Conservation (phyloP, 1,140 invertebrate species). For the Drosophila baimaii region DNA sequence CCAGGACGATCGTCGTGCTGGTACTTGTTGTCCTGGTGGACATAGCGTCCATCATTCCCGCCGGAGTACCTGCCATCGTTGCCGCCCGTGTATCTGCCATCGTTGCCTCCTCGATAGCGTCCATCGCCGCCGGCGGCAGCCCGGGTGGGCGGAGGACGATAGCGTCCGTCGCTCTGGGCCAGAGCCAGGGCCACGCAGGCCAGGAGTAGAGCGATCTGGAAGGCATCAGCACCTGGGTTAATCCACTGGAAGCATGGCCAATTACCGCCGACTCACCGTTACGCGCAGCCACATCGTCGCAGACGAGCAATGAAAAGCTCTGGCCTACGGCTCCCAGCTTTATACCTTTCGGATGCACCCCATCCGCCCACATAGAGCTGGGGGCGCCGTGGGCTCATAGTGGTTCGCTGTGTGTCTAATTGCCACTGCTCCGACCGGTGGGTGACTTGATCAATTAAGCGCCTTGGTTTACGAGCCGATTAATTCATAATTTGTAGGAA, state of each 20-base stretch:
- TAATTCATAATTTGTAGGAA: conserved; percentile 68
- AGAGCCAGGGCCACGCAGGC: conserved; percentile 39
- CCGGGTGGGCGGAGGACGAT: conserved; percentile 56
- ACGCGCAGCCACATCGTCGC: conserved; percentile 65
- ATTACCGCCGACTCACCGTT: conserved; percentile 53
- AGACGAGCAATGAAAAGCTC: conserved; percentile 59
- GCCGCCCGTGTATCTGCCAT: conserved; percentile 54
- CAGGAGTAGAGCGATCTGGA: conserved; percentile 53
- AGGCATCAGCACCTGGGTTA: neutral
- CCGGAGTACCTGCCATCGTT: conserved; percentile 71
- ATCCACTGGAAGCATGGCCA: neutral
- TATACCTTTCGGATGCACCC: conserved; percentile 61
- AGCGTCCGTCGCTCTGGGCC: conserved; percentile 81
- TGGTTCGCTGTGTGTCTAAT: conserved; percentile 36
- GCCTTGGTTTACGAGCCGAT: conserved; percentile 63
- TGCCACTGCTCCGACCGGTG: conserved; percentile 51
- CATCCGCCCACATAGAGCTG: conserved; percentile 48
- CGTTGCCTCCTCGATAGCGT: conserved; percentile 43
- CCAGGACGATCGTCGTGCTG: conserved; percentile 70
- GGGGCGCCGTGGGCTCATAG: neutral
- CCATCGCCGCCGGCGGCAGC: conserved; percentile 21
- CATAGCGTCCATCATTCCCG: conserved; percentile 77
- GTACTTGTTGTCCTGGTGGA: conserved; percentile 75
- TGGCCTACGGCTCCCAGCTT: conserved; percentile 39
- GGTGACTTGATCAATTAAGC: conserved; percentile 73